Conservation (phyloP, 2,113 vertebrate genomes). For the Oreamnos americanus region DNA sequence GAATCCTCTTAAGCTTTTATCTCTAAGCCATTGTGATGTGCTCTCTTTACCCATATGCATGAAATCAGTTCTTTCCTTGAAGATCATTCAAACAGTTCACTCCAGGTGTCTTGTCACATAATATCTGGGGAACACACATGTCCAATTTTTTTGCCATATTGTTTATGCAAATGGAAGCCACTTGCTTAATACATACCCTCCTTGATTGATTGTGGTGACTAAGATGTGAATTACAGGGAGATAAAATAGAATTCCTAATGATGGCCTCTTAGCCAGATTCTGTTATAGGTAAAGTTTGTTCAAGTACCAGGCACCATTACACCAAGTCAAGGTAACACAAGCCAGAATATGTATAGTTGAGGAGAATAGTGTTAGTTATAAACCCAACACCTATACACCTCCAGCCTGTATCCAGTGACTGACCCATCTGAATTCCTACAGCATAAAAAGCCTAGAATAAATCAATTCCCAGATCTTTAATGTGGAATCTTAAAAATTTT, state of each 20-base stretch:
- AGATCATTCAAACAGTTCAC: neutral
- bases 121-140: neutral
- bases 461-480: neutral
- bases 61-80: constrained; percentile 12
- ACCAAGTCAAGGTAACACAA: neutral
- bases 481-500: neutral
- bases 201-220: constrained; percentile 30
- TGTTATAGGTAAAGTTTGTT: neutral
- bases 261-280: neutral
- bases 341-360: neutral
- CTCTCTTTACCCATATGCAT: neutral
- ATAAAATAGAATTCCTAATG: neutral
- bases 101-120: neutral
- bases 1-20: neutral
- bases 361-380: neutral
- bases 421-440: neutral
- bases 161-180: neutral
- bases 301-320: neutral
- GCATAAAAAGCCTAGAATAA: neutral
- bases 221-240: neutral
- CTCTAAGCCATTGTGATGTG: neutral
- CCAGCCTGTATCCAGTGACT: neutral
- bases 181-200: neutral
- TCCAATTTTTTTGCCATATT: neutral
- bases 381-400: neutral